A percentile compares a stretch with the other conserved stretches of the same genome.
These are phyloP conservation scores for Seriola quinqueradiata DNA, from an alignment of 2,113 vertebrate genomes.

Conservation along the genomic window DNA sequence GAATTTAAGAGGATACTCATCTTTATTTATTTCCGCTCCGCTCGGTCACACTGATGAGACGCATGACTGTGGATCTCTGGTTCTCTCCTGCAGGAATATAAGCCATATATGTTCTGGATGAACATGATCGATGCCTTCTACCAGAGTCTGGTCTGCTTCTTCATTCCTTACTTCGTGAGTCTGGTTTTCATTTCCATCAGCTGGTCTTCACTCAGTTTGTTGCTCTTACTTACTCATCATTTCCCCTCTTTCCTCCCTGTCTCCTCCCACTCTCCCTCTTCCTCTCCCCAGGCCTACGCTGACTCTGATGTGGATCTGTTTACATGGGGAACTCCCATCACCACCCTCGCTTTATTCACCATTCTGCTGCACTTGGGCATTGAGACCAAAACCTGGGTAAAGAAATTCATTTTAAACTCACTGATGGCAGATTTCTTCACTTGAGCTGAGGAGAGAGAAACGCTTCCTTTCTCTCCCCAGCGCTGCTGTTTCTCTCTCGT, in stretches of 20 bases:
- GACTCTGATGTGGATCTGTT: slow-evolving; percentile 95
- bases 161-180: slow-evolving; percentile 98
- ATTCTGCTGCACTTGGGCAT: slow-evolving; percentile 96
- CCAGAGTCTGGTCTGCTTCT: slow-evolving; percentile 97
- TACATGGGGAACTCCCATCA: slow-evolving; percentile 96
- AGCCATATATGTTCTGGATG: slow-evolving; percentile 97
- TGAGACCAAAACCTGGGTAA: slow-evolving; percentile 99
- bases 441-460: background rate
- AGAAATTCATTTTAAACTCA: slow-evolving; percentile 16
- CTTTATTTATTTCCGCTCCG: too few species aligned
- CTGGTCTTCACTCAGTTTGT: background rate
- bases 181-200: background rate
- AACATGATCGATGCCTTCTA: slow-evolving; percentile 98
- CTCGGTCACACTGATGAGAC: background rate
- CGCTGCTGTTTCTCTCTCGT: background rate
- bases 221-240: slow-evolving; percentile 10
- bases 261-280: background rate
- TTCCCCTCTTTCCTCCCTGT: background rate
- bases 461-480: background rate
- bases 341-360: slow-evolving; percentile 91
- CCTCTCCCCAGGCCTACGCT: slow-evolving; percentile 87
- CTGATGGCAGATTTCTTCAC: background rate
- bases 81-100: slow-evolving; percentile 89
- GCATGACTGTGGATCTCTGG: background rate
- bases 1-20: too few species aligned